These are phyloP conservation scores for Orbicella faveolata DNA, from an alignment of 64 coral and sea anemone genomes.

Conservation along the genomic window DNA sequence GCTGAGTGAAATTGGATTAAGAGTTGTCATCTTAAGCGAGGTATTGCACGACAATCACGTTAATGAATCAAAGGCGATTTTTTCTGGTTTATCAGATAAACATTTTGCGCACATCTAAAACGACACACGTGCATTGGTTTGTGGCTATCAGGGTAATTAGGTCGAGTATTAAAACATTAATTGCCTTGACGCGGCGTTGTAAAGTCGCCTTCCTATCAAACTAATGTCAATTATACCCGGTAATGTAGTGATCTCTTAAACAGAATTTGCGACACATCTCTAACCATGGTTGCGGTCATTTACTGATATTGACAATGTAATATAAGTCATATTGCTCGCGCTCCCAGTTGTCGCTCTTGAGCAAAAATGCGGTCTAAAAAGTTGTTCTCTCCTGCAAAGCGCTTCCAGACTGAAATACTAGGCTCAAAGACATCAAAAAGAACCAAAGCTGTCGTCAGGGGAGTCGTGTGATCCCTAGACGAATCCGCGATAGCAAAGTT, in stretches of 20 bases:
- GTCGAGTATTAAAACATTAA: slow-evolving; percentile 33
- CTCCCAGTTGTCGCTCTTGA: background rate
- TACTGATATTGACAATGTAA: slow-evolving; percentile 2
- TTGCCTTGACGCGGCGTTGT: slow-evolving; percentile 19
- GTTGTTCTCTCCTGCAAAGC: background rate
- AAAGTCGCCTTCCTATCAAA: background rate
- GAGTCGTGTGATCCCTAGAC: background rate
- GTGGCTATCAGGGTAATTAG: slow-evolving; percentile 12
- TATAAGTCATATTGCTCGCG: background rate
- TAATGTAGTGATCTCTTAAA: background rate
- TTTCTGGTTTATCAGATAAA: slow-evolving; percentile 19
- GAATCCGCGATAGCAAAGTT: background rate
- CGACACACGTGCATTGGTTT: slow-evolving; percentile 38
- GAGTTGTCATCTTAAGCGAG: background rate
- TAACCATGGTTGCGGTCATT: background rate
- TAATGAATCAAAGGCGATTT: slow-evolving; percentile 33
- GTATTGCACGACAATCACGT: background rate
- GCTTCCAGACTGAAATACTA: background rate
- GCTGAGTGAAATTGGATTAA: slow-evolving; percentile 25
- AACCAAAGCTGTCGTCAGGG: background rate
- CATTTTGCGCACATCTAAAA: background rate
- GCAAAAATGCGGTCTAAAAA: background rate
- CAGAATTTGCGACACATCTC: background rate
- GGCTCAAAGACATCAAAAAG: background rate
- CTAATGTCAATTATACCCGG: slow-evolving; percentile 7